Evolutionary conservation across 2,797 vertebrate genomes (phyloP), one percentile per base, ranked within the genome.

Genomic region (Micropoecilia bifurca): DNA sequence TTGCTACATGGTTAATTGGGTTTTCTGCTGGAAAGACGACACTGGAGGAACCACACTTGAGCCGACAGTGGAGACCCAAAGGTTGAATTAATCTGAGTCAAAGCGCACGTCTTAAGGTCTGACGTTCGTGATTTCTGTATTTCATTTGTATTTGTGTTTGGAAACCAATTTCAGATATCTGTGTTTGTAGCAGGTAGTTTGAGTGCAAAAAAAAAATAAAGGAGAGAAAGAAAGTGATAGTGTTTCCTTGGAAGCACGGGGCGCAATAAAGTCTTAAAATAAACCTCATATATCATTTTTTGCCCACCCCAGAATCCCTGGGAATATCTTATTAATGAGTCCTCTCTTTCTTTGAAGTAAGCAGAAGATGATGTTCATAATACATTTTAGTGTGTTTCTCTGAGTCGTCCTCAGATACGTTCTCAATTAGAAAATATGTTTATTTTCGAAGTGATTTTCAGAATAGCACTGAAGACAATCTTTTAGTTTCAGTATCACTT

Each of bases 311-410:
- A 39, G 43, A 77, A 79, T 90, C 80, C 76, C 81, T 69, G 75
- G 80, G 75, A 78, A 79, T 50, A 53, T 81, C 66, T 82, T 82
- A 81, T 77, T 88, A 91, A 87, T 88, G 85, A 90, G 77, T n/a
- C 73, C 83, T 59, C 20, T 8, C 72, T 74, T 84, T 46, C 78
- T 78, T 80, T 82, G 57, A 76, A 61, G 82, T 86, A 77, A 83
- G 73, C 76, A 61, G 41, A 86, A 61, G 12, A 61, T 30, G 57
- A 14, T 63, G 45, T 71, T 46, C 43, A 84, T 81, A 75, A 0
- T 3, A 53, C 43, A 71, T 5, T 76, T 57, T 75, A 14, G 6
- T 63, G 6, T 36, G 59, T 16, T 63, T 36, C 61, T 63, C 28
- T 36, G 30, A 33, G 46, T 41, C 41, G 7, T 81, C 47, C 78